Evolutionary conservation across 2,113 vertebrate species (phyloP).

Genomic region (Syngnathoides biaculeatus): DNA sequence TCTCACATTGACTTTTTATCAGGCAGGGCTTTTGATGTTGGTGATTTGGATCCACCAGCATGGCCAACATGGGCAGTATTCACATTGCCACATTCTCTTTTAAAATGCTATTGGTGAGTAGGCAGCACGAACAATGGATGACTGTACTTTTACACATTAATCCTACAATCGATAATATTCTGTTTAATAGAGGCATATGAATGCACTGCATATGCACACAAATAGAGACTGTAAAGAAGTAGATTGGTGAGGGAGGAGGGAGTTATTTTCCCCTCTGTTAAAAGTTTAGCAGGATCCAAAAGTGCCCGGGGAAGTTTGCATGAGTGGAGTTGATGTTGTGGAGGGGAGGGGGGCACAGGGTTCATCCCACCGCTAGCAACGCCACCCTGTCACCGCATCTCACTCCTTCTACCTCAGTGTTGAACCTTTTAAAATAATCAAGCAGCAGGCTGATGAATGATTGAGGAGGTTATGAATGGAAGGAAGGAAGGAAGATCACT

Average conservation of each 20-base stretch:
- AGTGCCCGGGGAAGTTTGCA: conserved; percentile 37
- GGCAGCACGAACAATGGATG: background rate
- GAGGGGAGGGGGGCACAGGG: conserved; percentile 36
- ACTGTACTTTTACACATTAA: background rate
- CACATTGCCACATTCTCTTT: too few species aligned
- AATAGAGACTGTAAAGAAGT: conserved; percentile 24
- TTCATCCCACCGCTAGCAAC: conserved; percentile 58
- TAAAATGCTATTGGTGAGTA: background rate
- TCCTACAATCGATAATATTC: background rate
- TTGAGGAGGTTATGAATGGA: conserved; percentile 72
- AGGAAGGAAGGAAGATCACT: conserved; percentile 46
- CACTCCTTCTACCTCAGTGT: conserved; percentile 17
- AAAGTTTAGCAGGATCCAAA: conserved; percentile 59
- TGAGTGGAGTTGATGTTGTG: conserved; percentile 4
- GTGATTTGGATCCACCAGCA: too few species aligned
- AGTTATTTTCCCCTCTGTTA: conserved; percentile 9
- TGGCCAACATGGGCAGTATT: too few species aligned
- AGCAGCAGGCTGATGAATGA: conserved; percentile 78
- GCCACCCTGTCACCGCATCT: conserved; percentile 44
- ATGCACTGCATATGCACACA: background rate
- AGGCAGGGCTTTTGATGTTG: too few species aligned
- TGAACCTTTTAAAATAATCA: conserved; percentile 71
- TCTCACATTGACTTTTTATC: too few species aligned
- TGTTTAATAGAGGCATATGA: background rate
- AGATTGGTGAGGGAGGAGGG: conserved; percentile 33